Base-by-base conservation (phyloP, 2,888 invertebrate species). In the Sphinx pinastri region DNA sequence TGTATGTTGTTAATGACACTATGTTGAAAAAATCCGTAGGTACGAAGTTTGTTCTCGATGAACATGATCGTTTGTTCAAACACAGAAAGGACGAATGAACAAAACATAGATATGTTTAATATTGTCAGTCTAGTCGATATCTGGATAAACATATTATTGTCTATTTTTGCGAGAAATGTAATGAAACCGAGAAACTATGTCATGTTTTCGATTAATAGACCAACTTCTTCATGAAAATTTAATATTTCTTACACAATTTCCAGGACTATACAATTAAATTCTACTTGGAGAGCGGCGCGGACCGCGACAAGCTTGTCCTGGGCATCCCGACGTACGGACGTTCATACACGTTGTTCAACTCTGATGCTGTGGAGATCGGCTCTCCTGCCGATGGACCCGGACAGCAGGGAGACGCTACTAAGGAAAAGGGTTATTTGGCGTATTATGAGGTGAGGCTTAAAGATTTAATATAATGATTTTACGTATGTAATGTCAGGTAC, bases 291-390 rank as follows among this genome's bases (percentile, higher is more conserved):
- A 95, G 95, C 77, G 98, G 98, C 2, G 98, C 97, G 0, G 96
- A 97, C 72, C 93, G 96, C 0, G 95, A 96, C 76, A 98, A 98
- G 91, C 87, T 98, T 13, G 96, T 98, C 0, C 89, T 98, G 4
- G 98, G 98, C 45, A 97, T 98, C 70, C 98, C 98, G 0, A 98
- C 98, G 0, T 98, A 98, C 81, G 98, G 98, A 1, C 95, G 98
- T 63, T 98, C 98, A 0, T 99, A 97, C 88, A 98, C 98, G 0
- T 93, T 98, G 69, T 97, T 97, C 84, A 98, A 98, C 87, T 96
- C 97, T 63, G 97, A 98, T 47, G 97, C 97, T 0, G 96, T 96
- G 4, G 97, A 97, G 71, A 95, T 98, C n/a, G 98, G 98, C 0
- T 95, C 98, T 0, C 98, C 98, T 0, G 96, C 98, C 0, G 98